Conservation (phyloP, 1,140 invertebrate species). For the Aradophagus sp. region DNA sequence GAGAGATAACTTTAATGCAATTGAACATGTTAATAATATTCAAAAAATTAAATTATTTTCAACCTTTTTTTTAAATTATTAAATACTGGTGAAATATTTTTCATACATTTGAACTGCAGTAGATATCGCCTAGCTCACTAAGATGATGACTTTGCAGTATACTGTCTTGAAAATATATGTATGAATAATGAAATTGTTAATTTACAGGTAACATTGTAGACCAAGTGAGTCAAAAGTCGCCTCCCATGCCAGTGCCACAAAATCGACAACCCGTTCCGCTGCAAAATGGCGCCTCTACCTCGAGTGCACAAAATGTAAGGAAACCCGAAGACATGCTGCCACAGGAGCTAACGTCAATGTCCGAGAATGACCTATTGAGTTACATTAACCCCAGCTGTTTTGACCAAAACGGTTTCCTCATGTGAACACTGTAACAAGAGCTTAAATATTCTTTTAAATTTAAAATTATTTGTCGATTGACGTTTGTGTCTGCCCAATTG, state of each 20-base stretch:
- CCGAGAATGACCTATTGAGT: constrained; percentile 87
- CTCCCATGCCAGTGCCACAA: constrained; percentile 59
- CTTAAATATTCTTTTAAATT: neutral
- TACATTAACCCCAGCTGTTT: constrained; percentile 91
- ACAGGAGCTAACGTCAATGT: constrained; percentile 86
- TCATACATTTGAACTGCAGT: too few species aligned
- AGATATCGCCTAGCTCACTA: too few species aligned
- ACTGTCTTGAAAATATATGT: too few species aligned
- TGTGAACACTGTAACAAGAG: constrained; percentile 51
- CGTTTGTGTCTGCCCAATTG: too few species aligned
- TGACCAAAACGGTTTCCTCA: constrained; percentile 76
- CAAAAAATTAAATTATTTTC: too few species aligned
- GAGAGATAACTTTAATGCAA: too few species aligned
- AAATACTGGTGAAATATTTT: too few species aligned
- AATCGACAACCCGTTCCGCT: constrained; percentile 62
- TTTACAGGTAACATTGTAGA: constrained; percentile 65
- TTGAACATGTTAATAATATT: too few species aligned
- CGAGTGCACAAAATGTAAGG: constrained; percentile 56
- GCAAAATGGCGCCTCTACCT: constrained; percentile 52
- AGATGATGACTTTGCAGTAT: too few species aligned
- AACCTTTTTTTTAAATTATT: too few species aligned
- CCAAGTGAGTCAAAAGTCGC: constrained; percentile 68
- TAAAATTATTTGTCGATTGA: neutral
- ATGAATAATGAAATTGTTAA: too few species aligned
- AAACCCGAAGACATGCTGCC: constrained; percentile 76